Conservation (phyloP, 2,797 vertebrate genomes). For the Heliangelus exortis region DNA sequence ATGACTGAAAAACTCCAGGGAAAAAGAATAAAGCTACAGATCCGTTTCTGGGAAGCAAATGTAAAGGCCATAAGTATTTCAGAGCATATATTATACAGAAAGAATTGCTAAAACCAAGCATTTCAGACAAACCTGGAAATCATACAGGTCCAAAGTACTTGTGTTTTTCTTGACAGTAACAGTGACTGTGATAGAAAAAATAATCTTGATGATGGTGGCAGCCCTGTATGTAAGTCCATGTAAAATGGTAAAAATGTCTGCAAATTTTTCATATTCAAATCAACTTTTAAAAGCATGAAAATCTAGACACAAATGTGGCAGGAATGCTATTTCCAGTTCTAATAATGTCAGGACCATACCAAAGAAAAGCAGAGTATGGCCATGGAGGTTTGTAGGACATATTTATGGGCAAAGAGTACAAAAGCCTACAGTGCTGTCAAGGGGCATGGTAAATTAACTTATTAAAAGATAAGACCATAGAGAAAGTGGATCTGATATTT, state of each 20-base stretch:
- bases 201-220: background rate
- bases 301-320: background rate
- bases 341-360: background rate
- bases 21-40: background rate
- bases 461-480: background rate
- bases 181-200: background rate
- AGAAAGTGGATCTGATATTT: background rate
- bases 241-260: background rate
- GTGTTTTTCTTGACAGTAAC: background rate
- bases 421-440: background rate
- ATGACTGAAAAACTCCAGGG: background rate
- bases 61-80: background rate
- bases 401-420: background rate
- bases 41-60: background rate
- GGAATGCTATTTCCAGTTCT: background rate
- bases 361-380: background rate
- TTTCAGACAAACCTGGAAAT: background rate
- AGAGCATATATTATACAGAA: background rate
- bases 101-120: background rate
- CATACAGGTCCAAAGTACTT: background rate
- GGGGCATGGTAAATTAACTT: background rate
- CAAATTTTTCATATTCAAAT: background rate
- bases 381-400: background rate
- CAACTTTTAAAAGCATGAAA: background rate
- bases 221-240: background rate